Evolutionary conservation across 2,888 invertebrate genomes (phyloP), one percentile per base, ranked within the genome.

Genomic region (Oscheius sp.): DNA sequence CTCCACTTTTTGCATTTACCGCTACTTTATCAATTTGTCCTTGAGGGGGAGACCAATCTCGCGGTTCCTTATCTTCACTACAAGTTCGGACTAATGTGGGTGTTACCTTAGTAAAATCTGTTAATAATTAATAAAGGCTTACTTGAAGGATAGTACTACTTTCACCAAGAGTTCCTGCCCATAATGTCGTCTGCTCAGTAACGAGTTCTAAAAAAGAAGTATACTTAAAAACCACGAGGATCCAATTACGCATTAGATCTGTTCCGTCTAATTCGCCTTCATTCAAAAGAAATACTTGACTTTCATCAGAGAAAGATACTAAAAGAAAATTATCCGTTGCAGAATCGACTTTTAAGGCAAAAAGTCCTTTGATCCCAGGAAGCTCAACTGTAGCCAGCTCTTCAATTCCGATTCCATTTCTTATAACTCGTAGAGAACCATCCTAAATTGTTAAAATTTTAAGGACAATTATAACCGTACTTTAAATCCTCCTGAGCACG

Each of bases 211-310:
- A 91, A 80, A 96, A 93, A 29, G 53, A 66, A 12, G 21, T 13
- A 41, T 16, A 53, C 7, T 1, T 16, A 18, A 43, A 25, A 43
- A 46, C 16, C 43, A 25, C 18, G 29, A n/a, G 3, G 35, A 16
- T 1, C 35, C 7, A 35, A 5, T 52, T 64, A 80, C 83, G 82
- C 16, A 78, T 25, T 7, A 85, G 46, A 35, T 80, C 64, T 0
- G 80, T 80, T 90, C 99, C 98, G 89, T 99, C 98, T 0, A 98
- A 96, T 89, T 98, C 98, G 88, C 98, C 98, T 0, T 96, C 96
- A 81, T 93, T 94, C 55, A 98, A 89, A 78, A 93, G 93, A 56
- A 97, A 90, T 46, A 85, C 72, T 59, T 86, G 82, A 0, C 97
- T 97, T 88, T 97, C 96, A 5, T 96, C 96, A n/a, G 97, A 96